A percentile compares a stretch with the other conserved stretches of the same genome.
phyloP scores from a whole-genome alignment of 2,888 invertebrate genomes.

The Napeogenes inachia region DNA sequence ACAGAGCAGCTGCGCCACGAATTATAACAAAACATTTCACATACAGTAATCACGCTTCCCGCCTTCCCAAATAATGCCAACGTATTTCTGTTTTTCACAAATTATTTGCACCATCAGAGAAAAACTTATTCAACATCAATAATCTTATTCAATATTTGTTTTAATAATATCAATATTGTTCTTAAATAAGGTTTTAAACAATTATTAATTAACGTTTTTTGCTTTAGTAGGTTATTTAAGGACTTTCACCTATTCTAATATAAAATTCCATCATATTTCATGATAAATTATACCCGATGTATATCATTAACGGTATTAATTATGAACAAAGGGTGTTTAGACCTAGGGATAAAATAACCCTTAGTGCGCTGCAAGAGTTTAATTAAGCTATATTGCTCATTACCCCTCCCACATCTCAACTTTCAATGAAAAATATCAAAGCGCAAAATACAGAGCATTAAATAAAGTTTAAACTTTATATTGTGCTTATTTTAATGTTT shows the following conservation, averaged over 20 bases:
- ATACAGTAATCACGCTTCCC: constrained; percentile 26
- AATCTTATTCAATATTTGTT: no score
- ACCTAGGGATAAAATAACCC: constrained; percentile 8
- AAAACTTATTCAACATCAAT: no score
- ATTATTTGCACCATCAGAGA: constrained; percentile 15
- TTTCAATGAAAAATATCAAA: constrained; percentile 5
- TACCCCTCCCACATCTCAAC: constrained; percentile 18
- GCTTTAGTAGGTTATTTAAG: not conserved
- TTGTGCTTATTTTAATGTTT: no score
- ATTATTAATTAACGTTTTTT: constrained; percentile 2
- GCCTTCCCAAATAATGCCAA: constrained; percentile 25
- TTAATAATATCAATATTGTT: no score
- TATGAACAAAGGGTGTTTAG: constrained; percentile 5
- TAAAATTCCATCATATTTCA: not conserved
- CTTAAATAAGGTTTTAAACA: constrained; percentile 4
- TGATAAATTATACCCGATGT: constrained; percentile 8
- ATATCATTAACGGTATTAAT: constrained; percentile 13
- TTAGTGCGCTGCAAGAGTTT: constrained; percentile 13
- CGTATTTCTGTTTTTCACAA: constrained; percentile 23
- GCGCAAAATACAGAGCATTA: not conserved
- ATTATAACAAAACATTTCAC: constrained; percentile 28
- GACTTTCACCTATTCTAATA: not conserved
- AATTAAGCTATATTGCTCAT: constrained; percentile 22
- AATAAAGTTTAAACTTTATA: not conserved
- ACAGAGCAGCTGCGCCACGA: constrained; percentile 44